Percentiles rank a stretch among this genome's conserved stretches.
phyloP scores from a whole-genome alignment of 2,797 vertebrate genomes.

The Neosilurus hyrtlii region DNA sequence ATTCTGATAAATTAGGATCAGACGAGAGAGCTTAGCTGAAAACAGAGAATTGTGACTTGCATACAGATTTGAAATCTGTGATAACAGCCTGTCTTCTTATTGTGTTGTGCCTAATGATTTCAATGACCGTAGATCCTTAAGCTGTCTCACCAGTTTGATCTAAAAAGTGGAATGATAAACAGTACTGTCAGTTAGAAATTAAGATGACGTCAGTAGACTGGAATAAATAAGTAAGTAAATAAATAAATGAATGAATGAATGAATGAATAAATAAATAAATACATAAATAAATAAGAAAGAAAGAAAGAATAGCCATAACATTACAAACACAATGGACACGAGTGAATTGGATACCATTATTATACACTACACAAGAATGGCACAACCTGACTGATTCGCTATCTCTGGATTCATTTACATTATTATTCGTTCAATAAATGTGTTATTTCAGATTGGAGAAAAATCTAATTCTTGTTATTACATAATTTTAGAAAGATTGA shows the following conservation, averaged over 20 bases:
- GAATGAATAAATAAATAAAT: neutral
- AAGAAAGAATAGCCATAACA: neutral
- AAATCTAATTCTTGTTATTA: too few relatives aligned
- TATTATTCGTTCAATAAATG: too few relatives aligned
- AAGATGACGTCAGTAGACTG: neutral
- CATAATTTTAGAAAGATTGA: too few relatives aligned
- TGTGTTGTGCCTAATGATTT: slow-evolving; percentile 17
- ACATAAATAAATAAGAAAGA: too few relatives aligned
- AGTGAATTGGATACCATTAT: too few relatives aligned
- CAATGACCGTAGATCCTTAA: neutral
- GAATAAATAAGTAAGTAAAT: neutral
- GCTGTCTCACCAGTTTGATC: neutral
- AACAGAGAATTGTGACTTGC: slow-evolving; percentile 13
- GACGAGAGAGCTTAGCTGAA: slow-evolving; percentile 11
- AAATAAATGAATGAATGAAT: neutral
- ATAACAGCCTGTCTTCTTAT: slow-evolving; percentile 4
- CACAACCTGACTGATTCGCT: too few relatives aligned
- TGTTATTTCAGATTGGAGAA: too few relatives aligned
- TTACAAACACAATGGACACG: too few relatives aligned
- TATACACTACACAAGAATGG: too few relatives aligned
- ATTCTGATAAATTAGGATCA: slow-evolving; percentile 16
- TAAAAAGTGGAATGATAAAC: slow-evolving; percentile 5
- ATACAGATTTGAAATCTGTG: slow-evolving; percentile 10
- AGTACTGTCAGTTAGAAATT: neutral
- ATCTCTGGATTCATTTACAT: too few relatives aligned